Conservation (phyloP, 2,113 vertebrate genomes). For the Rhabdornis inornatus region DNA sequence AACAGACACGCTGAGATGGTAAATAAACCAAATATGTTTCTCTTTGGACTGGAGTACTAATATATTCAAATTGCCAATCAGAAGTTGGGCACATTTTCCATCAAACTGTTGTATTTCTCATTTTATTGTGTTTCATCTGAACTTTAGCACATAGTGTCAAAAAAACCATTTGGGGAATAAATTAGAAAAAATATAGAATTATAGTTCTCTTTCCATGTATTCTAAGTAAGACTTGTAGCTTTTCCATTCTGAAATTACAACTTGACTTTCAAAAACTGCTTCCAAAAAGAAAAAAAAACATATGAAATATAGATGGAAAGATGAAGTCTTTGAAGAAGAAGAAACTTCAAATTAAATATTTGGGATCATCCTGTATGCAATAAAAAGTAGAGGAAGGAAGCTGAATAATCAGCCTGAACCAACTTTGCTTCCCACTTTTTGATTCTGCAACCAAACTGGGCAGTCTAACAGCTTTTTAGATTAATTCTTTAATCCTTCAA, state of each 20-base stretch:
- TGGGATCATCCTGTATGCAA: background rate
- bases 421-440: background rate
- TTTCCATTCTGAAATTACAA: background rate
- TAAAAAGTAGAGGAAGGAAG: background rate
- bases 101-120: background rate
- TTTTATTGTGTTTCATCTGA: background rate
- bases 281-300: background rate
- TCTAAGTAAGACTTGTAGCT: background rate
- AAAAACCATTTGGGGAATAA: background rate
- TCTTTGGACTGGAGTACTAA: background rate
- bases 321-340: background rate
- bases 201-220: background rate
- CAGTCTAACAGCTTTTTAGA: background rate
- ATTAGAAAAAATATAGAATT: background rate
- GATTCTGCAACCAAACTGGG: background rate
- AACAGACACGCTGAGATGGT: background rate
- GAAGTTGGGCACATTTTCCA: background rate
- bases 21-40: background rate
- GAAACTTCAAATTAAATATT: fast-evolving
- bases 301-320: background rate
- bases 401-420: background rate
- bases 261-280: background rate
- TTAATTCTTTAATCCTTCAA: background rate
- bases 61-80: background rate
- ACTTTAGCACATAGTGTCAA: background rate